Base-by-base conservation (phyloP, 2,797 vertebrate species). In the Dallia pectoralis region DNA sequence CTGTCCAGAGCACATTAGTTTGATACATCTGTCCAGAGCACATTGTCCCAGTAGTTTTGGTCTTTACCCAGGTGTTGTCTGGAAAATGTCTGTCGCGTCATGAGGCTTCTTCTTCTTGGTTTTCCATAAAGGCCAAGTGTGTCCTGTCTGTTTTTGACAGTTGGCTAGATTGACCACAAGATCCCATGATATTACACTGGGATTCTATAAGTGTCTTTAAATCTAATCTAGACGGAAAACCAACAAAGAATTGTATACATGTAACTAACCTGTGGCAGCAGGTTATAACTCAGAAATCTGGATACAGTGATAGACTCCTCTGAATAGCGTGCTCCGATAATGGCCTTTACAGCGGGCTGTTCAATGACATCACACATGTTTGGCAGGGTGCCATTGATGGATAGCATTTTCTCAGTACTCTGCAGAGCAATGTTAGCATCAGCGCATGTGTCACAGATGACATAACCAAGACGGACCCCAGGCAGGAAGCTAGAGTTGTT, bases 231-330 rank as follows among this genome's bases (percentile, higher is more conserved):
- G 8, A 44, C n/a, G n/a, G n/a, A n/a, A n/a, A 44, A 67, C 65
- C 40, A 6, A 73, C 16, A 16, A 12, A 15, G 29, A 44, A 16
- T 7, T 66, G 27, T 36, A 14, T 4, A 19, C 11, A 36, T 1
- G 56, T 36, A 32, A 69, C 85, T 88, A 71, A 92, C 91, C 40
- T 90, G 82, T 32, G 91, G 89, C 16, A 92, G 66, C 89, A 91
- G 85, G 72, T 87, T 86, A 9, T 90, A 67, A 25, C 82, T 87
- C 3, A 92, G 81, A 64, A 92, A 77, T 64, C 78, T 77, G 70
- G 91, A 88, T 56, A 91, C 69, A 22, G 81, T 79, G 1, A 91
- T 77, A 14, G 89, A 86, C 22, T 84, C 79, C 74, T 90, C 89
- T 0, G 91, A 92, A 77, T 83, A 87, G 0, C 66, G 67, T 0